These are phyloP conservation scores for Apteryx owenii DNA, from an alignment of 2,113 vertebrate genomes.

Conservation along the genomic window DNA sequence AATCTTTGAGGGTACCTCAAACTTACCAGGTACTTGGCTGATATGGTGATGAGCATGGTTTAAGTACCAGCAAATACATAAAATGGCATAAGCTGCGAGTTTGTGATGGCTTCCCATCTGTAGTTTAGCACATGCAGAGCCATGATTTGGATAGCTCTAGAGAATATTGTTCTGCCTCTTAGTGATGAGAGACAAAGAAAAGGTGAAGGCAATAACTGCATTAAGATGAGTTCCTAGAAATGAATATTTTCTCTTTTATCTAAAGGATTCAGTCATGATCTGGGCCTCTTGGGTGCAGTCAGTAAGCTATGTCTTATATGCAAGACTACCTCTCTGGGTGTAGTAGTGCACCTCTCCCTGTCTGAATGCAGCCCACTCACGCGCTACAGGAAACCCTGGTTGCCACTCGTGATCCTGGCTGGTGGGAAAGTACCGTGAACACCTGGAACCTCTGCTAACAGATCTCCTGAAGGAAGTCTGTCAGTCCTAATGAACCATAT, in stretches of 20 bases:
- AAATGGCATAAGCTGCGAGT: background rate
- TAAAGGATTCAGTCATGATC: background rate
- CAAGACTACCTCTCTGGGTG: background rate
- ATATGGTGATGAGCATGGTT: background rate
- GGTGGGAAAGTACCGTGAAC: background rate
- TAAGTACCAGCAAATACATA: background rate
- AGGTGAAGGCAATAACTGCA: background rate
- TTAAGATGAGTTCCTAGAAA: background rate
- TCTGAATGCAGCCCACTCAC: background rate
- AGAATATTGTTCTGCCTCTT: background rate
- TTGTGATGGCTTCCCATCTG: background rate
- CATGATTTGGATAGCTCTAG: background rate
- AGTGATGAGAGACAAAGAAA: background rate
- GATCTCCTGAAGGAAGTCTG: background rate
- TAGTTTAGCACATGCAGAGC: background rate
- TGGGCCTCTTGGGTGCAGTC: background rate
- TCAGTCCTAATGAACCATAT: background rate
- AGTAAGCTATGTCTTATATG: background rate
- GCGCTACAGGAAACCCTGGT: background rate
- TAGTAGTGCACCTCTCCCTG: background rate
- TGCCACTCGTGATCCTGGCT: background rate
- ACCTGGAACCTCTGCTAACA: background rate
- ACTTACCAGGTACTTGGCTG: background rate
- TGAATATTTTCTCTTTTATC: background rate
- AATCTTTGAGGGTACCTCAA: background rate